These are phyloP conservation scores for Pandemis corylana DNA, from an alignment of 2,888 invertebrate genomes.

Conservation along the genomic window DNA sequence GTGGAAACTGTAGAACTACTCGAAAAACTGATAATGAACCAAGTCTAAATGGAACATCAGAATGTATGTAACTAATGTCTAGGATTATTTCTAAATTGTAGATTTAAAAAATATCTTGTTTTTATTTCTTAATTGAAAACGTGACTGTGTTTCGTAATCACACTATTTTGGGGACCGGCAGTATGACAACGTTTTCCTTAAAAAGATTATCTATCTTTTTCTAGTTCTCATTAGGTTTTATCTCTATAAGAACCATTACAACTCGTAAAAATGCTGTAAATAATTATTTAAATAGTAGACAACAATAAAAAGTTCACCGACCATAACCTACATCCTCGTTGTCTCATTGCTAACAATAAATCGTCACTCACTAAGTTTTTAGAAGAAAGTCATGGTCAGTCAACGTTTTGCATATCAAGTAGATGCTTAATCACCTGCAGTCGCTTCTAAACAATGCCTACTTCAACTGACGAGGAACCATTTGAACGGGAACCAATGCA, in stretches of 20 bases:
- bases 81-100: neutral
- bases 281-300: too few species aligned
- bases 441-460: slow-evolving; percentile 27
- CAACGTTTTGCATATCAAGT: slow-evolving; percentile 16
- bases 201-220: neutral
- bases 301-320: too few species aligned
- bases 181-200: neutral
- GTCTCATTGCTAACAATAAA: slow-evolving; percentile 17
- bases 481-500: slow-evolving; percentile 57
- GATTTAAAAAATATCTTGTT: slow-evolving; percentile 3
- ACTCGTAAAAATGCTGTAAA: neutral
- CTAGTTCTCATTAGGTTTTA: neutral
- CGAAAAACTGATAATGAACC: too few species aligned
- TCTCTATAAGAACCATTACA: neutral
- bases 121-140: slow-evolving; percentile 17
- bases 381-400: slow-evolving; percentile 26
- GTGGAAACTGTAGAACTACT: too few species aligned
- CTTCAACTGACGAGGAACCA: slow-evolving; percentile 43
- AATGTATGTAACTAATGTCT: neutral
- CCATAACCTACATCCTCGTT: neutral
- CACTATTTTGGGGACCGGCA: neutral
- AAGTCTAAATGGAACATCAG: neutral
- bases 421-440: slow-evolving; percentile 28
- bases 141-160: slow-evolving; percentile 24
- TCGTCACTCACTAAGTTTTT: slow-evolving; percentile 17